A percentile compares a stretch with the other conserved stretches of the same genome.
These are phyloP conservation scores for Lypha dubia DNA, from an alignment of 2,888 invertebrate genomes.

Conservation along the genomic window DNA sequence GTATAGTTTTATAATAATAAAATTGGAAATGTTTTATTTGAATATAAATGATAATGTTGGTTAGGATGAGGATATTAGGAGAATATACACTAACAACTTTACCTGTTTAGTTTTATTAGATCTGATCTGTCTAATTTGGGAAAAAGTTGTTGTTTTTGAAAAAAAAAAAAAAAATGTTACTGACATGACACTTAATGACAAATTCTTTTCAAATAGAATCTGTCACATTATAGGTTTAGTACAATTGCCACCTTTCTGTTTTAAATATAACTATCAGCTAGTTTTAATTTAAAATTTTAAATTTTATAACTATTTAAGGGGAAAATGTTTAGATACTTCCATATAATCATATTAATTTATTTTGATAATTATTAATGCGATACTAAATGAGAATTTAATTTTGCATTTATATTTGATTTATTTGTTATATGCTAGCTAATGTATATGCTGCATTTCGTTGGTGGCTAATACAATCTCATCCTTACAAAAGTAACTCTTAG, in stretches of 20 bases:
- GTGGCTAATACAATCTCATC: too few relatives aligned
- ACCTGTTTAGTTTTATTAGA: neutral
- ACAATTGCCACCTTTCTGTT: slow-evolving; percentile 57
- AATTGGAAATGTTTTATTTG: slow-evolving; percentile 13
- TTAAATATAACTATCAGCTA: slow-evolving; percentile 37
- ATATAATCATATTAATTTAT: too few relatives aligned
- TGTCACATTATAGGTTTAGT: slow-evolving; percentile 40
- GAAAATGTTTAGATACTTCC: neutral
- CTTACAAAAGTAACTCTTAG: too few relatives aligned
- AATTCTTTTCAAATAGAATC: slow-evolving; percentile 6
- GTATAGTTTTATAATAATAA: slow-evolving; percentile 18
- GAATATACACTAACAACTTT: neutral
- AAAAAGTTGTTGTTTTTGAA: neutral
- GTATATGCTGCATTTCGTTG: too few relatives aligned
- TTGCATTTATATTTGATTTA: too few relatives aligned
- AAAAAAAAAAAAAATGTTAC: slow-evolving; percentile 37
- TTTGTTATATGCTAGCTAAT: too few relatives aligned
- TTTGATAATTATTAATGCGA: too few relatives aligned
- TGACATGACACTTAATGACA: slow-evolving; percentile 50
- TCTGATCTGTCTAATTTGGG: neutral
- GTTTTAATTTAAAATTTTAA: slow-evolving; percentile 10
- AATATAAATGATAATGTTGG: neutral
- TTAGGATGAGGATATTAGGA: slow-evolving; percentile 17
- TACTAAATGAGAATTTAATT: too few relatives aligned
- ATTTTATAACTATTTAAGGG: neutral